Evolutionary conservation across 2,113 vertebrate genomes (phyloP), one percentile per base, ranked within the genome.

Genomic region (Oreocharis arfaki): DNA sequence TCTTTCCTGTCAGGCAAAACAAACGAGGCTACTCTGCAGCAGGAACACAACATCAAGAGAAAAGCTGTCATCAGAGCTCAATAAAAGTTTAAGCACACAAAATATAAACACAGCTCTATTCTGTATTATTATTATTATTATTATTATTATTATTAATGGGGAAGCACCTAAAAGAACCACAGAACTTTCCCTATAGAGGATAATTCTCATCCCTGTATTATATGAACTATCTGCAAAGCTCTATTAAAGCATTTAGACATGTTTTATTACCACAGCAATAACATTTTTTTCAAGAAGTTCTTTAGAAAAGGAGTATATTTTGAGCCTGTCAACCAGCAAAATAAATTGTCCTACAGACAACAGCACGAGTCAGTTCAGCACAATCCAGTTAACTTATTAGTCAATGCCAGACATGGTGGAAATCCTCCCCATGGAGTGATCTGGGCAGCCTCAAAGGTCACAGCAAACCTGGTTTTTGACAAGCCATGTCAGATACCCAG

Each of bases 1-100:
- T 95, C 53, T 83, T 90, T 95, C 82, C 81, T 32, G 57, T 76
- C 85, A 93, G 92, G 85, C 85, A 69, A 87, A 93, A 95, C 84
- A 91, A 87, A 94, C 18, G 59, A 76, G 90, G 92, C 61, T 60
- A 17, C 49, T 76, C 78, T 32, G 70, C 65, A 68, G 32, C n/a
- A 79, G 67, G 49, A 68, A 10, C 5, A 63, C 16, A 28, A 9
- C 30, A 6, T 11, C 13, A 20, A 39, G 77, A 81, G 52, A 30
- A 89, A 78, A 82, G 74, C 64, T 89, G 49, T 87, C 49, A 65
- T n/a, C 68, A 84, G 24, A 61, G 32, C 39, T 75, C 76, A 65
- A 96, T 35, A 44, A 81, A 90, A 90, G 27, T 71, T 93, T 37
- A 64, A 71, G 53, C 2, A 46, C 21, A 17, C 1, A 3, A 64